These are phyloP conservation scores for Hydrotaea cyrtoneurina DNA, from an alignment of 2,888 invertebrate genomes.

Conservation along the genomic window DNA sequence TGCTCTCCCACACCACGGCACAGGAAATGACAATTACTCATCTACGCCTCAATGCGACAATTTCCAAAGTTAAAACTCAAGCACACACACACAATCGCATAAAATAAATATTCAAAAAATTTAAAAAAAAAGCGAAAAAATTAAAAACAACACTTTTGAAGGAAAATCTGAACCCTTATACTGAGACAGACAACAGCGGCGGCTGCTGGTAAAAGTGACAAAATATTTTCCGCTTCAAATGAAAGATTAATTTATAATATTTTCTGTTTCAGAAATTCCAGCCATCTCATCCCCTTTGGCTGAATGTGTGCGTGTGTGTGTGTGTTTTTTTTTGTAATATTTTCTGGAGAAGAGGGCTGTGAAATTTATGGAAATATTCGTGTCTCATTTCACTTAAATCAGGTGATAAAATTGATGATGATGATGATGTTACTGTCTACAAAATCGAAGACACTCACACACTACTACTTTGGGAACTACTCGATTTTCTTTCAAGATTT, in stretches of 20 bases:
- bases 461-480: not conserved
- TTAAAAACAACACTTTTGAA: conserved; percentile 5
- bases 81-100: not conserved
- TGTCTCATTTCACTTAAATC: conserved; percentile 32
- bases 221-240: conserved; percentile 44
- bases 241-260: conserved; percentile 45
- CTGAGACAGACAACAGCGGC: not conserved
- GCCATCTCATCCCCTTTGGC: not conserved
- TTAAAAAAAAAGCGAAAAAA: conserved; percentile 8
- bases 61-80: too few relatives aligned
- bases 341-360: not conserved
- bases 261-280: not conserved
- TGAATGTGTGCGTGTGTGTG: not conserved
- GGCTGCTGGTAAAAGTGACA: conserved; percentile 39
- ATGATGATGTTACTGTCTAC: not conserved
- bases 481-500: not conserved
- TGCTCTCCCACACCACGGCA: not conserved
- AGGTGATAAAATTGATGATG: conserved; percentile 35
- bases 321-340: not conserved
- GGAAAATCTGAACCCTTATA: not conserved
- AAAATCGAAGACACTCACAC: not conserved
- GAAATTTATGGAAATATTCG: conserved; percentile 20
- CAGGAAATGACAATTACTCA: conserved; percentile 70
- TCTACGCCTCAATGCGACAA: conserved; percentile 62
- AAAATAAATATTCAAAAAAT: not conserved